These are phyloP conservation scores for Varroa destructor DNA, from an alignment of 1,140 invertebrate species.

Conservation along the genomic window DNA sequence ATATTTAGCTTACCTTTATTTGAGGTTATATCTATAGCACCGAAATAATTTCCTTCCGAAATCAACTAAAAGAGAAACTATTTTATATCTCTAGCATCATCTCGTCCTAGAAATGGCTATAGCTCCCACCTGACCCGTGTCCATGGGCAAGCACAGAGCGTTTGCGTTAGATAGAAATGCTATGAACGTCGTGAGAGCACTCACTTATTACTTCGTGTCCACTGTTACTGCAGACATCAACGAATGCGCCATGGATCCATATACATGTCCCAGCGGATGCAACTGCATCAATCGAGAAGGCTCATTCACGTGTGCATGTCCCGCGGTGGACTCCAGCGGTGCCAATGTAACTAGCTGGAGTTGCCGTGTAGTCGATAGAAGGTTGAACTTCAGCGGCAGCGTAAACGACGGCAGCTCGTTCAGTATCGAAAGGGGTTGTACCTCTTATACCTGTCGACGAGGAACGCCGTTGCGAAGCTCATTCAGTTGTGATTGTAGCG, in stretches of 20 bases:
- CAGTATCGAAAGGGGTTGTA: background rate
- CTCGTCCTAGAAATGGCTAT: too few species aligned
- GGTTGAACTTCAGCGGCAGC: background rate
- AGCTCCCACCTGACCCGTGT: too few species aligned
- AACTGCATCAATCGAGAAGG: constrained; percentile 74
- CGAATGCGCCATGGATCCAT: constrained; percentile 61
- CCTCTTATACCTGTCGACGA: background rate
- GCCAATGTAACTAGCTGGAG: too few species aligned
- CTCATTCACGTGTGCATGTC: constrained; percentile 71
- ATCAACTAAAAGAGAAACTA: background rate
- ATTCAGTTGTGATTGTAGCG: background rate
- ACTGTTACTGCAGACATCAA: constrained; percentile 56
- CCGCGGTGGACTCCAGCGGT: constrained; percentile 43
- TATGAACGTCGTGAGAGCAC: too few species aligned
- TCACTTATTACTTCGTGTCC: too few species aligned
- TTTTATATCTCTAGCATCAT: background rate
- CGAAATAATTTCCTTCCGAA: background rate
- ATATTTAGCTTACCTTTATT: too few species aligned
- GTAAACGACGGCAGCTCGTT: background rate
- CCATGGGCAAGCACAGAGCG: too few species aligned
- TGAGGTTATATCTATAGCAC: background rate
- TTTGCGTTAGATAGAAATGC: too few species aligned
- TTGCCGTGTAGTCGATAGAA: background rate
- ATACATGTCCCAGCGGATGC: constrained; percentile 56
- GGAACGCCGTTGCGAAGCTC: background rate